Conservation (phyloP, 2,888 invertebrate genomes). For the Muscina levida region DNA sequence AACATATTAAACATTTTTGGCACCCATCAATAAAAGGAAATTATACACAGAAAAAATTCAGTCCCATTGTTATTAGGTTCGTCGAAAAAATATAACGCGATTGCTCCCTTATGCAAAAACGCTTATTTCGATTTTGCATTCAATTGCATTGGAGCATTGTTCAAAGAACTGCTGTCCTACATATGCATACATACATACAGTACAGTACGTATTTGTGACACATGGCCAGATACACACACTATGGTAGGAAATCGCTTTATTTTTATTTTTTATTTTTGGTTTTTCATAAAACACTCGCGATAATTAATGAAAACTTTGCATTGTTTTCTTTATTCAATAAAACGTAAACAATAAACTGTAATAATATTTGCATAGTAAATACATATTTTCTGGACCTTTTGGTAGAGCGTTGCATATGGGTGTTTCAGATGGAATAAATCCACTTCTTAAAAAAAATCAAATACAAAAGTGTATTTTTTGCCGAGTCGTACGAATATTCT, state of each 20-base stretch:
- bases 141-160: conserved; percentile 34
- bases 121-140: conserved; percentile 18
- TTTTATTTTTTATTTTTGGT: background rate
- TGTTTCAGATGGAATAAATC: too few relatives aligned
- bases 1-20: conserved; percentile 41
- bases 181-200: too few relatives aligned
- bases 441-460: too few relatives aligned
- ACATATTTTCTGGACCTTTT: conserved; percentile 36
- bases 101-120: conserved; percentile 10
- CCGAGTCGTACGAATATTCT: too few relatives aligned
- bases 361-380: conserved; percentile 53
- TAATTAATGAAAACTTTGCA: conserved; percentile 47
- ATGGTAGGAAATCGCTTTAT: conserved; percentile 19
- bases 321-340: conserved; percentile 43
- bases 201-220: too few relatives aligned
- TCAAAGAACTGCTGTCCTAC: background rate
- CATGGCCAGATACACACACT: too few relatives aligned
- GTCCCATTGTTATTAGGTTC: conserved; percentile 10
- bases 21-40: conserved; percentile 32
- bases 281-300: conserved; percentile 1
- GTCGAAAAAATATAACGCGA: background rate
- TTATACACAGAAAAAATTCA: conserved; percentile 9
- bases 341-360: conserved; percentile 47
- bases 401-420: background rate
- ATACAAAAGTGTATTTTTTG: too few relatives aligned